These are phyloP conservation scores for Oxyruncus cristatus DNA, from an alignment of 2,113 vertebrate species.

Conservation along the genomic window DNA sequence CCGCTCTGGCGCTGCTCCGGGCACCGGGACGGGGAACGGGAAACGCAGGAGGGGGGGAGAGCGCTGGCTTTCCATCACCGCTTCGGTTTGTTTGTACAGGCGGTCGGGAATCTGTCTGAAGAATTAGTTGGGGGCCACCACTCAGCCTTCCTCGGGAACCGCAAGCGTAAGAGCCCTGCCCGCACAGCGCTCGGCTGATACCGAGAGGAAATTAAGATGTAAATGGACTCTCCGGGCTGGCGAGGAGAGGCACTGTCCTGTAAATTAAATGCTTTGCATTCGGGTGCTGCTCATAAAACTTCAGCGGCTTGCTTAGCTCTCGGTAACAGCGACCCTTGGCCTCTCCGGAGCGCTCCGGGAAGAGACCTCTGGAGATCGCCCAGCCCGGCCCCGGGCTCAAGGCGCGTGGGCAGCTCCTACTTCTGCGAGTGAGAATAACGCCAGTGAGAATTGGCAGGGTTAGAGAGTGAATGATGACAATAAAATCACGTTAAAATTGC, in stretches of 20 bases:
- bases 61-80: neutral
- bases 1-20: neutral
- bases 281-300: neutral
- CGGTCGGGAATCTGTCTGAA: neutral
- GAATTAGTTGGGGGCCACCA: neutral
- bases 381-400: neutral
- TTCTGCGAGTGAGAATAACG: neutral
- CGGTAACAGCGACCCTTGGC: neutral
- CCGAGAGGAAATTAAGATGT: neutral
- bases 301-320: neutral
- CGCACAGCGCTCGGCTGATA: neutral
- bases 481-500: neutral
- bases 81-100: neutral
- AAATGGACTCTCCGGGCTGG: neutral
- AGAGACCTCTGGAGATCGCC: neutral
- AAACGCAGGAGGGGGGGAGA: neutral
- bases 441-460: neutral
- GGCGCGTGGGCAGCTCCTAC: neutral
- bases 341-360: neutral
- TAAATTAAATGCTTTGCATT: neutral
- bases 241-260: neutral
- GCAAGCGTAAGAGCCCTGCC: neutral
- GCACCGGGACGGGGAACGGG: neutral
- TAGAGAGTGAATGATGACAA: neutral
- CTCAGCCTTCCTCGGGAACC: neutral